These are phyloP conservation scores for Schrankia costaestrigalis DNA, from an alignment of 2,888 invertebrate genomes.

Conservation along the genomic window DNA sequence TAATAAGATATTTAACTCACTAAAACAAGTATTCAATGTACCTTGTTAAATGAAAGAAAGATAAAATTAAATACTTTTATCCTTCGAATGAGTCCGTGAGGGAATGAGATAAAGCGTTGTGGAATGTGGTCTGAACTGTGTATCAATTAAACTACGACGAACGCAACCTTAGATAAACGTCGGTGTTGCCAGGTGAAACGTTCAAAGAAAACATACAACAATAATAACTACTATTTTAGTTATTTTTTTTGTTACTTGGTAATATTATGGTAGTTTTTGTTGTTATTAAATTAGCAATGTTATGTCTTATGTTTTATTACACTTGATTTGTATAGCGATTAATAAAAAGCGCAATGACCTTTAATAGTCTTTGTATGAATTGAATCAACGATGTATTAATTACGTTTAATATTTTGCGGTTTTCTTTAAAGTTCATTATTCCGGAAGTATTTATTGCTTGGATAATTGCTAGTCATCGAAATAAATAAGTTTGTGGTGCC, in stretches of 20 bases:
- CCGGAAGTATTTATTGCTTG: constrained; percentile 8
- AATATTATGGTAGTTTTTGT: background rate
- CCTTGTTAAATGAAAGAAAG: no score
- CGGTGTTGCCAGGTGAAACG: constrained; percentile 34
- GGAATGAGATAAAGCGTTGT: constrained; percentile 56
- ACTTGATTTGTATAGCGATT: no score
- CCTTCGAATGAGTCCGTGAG: constrained; percentile 42
- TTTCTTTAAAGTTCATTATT: constrained; percentile 19
- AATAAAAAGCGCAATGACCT: constrained; percentile 13
- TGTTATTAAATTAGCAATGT: background rate
- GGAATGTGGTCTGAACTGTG: constrained; percentile 66
- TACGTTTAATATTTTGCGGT: constrained; percentile 16
- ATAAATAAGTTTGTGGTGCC: constrained; percentile 4
- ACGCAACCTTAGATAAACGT: constrained; percentile 59
- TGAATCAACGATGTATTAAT: constrained; percentile 20
- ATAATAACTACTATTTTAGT: no score
- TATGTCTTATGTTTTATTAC: no score
- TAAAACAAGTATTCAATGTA: no score
- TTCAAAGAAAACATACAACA: no score
- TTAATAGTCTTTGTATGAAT: constrained; percentile 1
- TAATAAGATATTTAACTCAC: no score
- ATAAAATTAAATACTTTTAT: constrained; percentile 43
- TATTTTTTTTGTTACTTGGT: no score
- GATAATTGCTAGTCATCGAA: constrained; percentile 10
- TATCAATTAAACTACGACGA: constrained; percentile 74